A percentile compares a stretch with the other conserved stretches of the same genome.
Evolutionary conservation across 2,113 vertebrate genomes (phyloP).

Genomic region (Urocitellus parryii): DNA sequence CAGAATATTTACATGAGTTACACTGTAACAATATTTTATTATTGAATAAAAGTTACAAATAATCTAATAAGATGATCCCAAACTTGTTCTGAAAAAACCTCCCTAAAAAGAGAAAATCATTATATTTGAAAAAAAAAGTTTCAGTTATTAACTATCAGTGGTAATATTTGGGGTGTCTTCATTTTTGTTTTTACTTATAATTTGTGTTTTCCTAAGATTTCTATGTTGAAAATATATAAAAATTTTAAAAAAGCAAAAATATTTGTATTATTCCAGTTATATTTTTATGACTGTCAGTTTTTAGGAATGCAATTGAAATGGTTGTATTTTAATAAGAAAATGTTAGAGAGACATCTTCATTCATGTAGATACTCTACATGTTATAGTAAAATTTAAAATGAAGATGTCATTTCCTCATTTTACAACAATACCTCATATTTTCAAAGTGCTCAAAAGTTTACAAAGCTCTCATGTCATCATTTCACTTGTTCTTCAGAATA

Average conservation of each 20-base stretch:
- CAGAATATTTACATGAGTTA: not conserved
- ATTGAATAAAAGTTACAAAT: not conserved
- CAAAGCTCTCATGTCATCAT: not conserved
- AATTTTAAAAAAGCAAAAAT: not conserved
- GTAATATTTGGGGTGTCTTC: not conserved
- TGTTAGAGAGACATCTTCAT: not conserved
- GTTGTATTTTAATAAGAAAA: not conserved
- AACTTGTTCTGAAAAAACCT: not conserved
- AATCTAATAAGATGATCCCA: not conserved
- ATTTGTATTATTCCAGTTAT: not conserved
- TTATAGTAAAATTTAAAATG: not conserved
- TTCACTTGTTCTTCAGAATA: constrained; percentile 38
- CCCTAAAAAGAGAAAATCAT: not conserved
- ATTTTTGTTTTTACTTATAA: not conserved
- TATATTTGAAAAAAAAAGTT: not conserved
- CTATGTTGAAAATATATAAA: not conserved
- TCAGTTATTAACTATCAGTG: not conserved
- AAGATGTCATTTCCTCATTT: not conserved
- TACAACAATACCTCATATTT: not conserved
- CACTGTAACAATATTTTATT: not conserved
- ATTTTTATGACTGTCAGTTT: not conserved
- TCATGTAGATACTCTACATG: not conserved
- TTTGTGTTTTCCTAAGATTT: not conserved
- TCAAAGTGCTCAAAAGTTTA: not conserved
- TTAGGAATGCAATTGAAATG: not conserved